phyloP scores from a whole-genome alignment of 2,113 vertebrate genomes.

The Boleophthalmus pectinirostris region DNA sequence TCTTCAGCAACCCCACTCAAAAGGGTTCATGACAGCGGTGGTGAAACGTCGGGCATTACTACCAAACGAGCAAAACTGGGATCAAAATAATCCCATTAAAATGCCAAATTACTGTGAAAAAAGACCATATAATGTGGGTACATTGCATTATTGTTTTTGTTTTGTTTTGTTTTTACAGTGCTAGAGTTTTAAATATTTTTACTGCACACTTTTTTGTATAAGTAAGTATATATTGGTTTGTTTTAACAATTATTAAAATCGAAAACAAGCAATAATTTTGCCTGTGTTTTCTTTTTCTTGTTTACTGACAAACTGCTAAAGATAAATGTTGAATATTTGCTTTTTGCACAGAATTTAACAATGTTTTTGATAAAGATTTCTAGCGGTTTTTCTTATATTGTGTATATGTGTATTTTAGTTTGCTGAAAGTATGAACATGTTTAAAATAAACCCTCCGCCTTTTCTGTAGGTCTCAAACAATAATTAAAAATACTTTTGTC shows the following conservation, averaged over 20 bases:
- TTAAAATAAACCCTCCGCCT: no score
- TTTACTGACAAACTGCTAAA: not conserved
- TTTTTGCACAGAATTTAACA: no score
- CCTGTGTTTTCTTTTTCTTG: not conserved
- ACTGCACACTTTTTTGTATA: not conserved
- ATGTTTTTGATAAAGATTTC: no score
- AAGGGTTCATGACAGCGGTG: not conserved
- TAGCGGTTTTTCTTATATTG: no score
- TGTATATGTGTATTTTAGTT: no score
- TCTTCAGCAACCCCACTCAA: constrained; percentile 45
- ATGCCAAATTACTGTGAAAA: no score
- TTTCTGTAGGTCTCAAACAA: no score
- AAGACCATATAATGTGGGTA: not conserved
- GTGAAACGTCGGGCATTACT: not conserved
- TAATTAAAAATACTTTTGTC: no score
- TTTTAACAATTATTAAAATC: not conserved
- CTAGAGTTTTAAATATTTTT: not conserved
- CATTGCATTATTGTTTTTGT: not conserved
- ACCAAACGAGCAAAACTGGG: constrained; percentile 42
- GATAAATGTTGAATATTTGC: not conserved
- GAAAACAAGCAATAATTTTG: not conserved
- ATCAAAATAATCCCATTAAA: not conserved
- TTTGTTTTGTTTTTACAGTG: not conserved
- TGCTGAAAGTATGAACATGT: no score
- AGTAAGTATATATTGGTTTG: not conserved